Percentiles rank a stretch among this genome's conserved stretches.
Evolutionary conservation across 2,797 vertebrate genomes (phyloP).

Genomic region (Monodelphis domestica): DNA sequence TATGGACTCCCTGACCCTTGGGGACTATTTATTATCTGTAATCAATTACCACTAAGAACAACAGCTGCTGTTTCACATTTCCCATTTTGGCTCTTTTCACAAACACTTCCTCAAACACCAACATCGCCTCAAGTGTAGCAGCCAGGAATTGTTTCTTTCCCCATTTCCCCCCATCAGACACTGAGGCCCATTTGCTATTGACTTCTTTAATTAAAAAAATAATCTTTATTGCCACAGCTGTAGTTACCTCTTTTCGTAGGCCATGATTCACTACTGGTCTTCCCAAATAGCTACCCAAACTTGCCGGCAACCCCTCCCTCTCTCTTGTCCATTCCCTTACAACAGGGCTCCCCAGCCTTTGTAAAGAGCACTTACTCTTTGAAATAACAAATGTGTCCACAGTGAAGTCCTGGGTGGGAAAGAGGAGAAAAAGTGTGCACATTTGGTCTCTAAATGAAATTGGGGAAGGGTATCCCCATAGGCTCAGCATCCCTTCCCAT

Average conservation of each 20-base stretch:
- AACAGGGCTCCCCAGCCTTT: neutral
- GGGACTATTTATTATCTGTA: neutral
- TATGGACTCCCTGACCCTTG: neutral
- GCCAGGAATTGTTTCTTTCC: neutral
- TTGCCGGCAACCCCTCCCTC: neutral
- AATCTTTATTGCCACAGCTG: neutral
- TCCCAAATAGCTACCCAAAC: neutral
- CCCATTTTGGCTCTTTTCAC: neutral
- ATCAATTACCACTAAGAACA: neutral
- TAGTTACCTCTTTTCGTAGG: neutral
- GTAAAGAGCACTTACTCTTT: neutral
- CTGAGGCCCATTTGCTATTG: neutral
- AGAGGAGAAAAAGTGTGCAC: neutral
- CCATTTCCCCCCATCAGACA: neutral
- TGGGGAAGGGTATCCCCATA: neutral
- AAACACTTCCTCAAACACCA: neutral
- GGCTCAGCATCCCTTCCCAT: neutral
- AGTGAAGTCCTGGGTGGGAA: neutral
- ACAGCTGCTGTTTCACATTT: neutral
- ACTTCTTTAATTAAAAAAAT: neutral
- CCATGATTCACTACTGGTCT: neutral
- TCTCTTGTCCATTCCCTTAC: neutral
- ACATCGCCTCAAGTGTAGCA: neutral
- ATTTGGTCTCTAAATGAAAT: neutral
- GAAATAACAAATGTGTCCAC: neutral